A percentile compares a stretch with the other conserved stretches of the same genome.
phyloP scores from a whole-genome alignment of 2,888 invertebrate species.

The Hipparchia semele region DNA sequence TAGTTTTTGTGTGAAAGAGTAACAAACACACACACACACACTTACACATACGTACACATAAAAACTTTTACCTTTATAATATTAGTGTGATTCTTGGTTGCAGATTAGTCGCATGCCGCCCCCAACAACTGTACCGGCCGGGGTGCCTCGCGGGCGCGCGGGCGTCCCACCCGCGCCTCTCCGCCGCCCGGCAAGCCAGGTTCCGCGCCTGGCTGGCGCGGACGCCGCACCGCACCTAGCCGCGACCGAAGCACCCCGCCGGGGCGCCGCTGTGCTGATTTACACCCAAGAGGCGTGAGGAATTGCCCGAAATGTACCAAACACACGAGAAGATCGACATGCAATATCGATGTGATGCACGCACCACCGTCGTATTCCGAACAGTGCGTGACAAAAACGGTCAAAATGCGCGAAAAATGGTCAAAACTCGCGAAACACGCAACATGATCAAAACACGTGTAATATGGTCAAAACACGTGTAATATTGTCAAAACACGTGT shows the following conservation, averaged over 20 bases:
- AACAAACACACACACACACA: no score
- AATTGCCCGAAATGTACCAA: neutral
- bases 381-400: no score
- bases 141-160: slow-evolving; percentile 62
- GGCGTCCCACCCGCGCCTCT: slow-evolving; percentile 55
- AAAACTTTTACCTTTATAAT: no score
- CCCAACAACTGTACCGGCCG: slow-evolving; percentile 65
- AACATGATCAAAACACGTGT: no score
- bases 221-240: slow-evolving; percentile 32
- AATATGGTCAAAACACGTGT: no score
- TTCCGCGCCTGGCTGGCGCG: slow-evolving; percentile 58
- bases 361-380: no score
- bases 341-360: no score
- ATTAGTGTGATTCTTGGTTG: no score
- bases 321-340: neutral
- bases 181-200: slow-evolving; percentile 52
- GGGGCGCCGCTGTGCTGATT: neutral
- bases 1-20: no score
- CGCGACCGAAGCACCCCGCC: slow-evolving; percentile 3
- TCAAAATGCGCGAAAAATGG: neutral
- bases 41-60: no score
- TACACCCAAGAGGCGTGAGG: neutral
- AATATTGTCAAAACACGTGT: no score
- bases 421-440: no score
- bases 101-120: slow-evolving; percentile 62